Evolutionary conservation across 2,888 invertebrate species (phyloP), one percentile per base, ranked within the genome.

Genomic region (Balanococcus diminutus): DNA sequence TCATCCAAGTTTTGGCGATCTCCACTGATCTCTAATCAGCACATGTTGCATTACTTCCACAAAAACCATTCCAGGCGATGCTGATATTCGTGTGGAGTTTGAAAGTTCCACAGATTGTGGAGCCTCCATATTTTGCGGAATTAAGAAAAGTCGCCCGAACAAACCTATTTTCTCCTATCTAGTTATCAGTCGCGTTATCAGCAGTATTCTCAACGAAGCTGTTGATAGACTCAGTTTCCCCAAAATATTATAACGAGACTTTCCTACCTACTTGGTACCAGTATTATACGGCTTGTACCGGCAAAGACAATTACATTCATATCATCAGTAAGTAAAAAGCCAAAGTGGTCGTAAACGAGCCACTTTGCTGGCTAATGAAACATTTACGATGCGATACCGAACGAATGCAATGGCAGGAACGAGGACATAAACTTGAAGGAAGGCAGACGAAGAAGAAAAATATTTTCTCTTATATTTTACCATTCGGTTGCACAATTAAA

Each of bases 401-500:
- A 19, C 56, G 56, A 56, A 22, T 19, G 56, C 19, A 19, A 9
- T 6, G 56, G 56, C 56, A 19, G 56, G 56, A 22, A 22, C 28
- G 72, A 72, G 31, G 22, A 72, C 16, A 72, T 19, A 46, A 72
- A n/a, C n/a, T n/a, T n/a, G 42, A 42, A 42, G 16, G 14, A 42
- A 42, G 42, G 16, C 42, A 42, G 14, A 42, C 14, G 42, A 42
- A 42, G 42, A 42, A 42, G 14, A 11, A 42, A n/a, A 72, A 72
- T 72, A 28, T 72, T 72, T 28, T 31, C 72, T 72, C 72, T 19
- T 25, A 25, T 16, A 28, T 72, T 28, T 72, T 42, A 42, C 72
- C 28, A 31, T 72, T 28, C 28, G 28, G 72, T 72, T 72, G 72
- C 72, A 31, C 22, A 72, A 72, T 72, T 72, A 72, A 31, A 72